These are phyloP conservation scores for Leptinotarsa defecta DNA, from an alignment of 1,140 invertebrate species.

Conservation along the genomic window DNA sequence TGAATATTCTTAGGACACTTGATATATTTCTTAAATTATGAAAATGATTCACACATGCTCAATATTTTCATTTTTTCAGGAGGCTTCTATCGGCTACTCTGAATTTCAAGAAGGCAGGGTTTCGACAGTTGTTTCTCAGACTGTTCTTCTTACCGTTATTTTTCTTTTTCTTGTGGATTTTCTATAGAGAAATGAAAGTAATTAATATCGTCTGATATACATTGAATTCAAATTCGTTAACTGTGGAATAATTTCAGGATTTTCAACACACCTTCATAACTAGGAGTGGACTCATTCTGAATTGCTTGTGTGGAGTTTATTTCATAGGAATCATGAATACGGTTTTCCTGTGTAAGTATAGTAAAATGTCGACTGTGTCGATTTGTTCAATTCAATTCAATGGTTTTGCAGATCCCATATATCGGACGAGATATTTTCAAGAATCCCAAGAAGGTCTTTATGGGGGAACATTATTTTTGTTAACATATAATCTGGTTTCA, in stretches of 20 bases:
- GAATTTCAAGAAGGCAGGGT: constrained; percentile 72
- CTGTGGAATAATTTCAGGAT: constrained; percentile 57
- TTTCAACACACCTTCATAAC: constrained; percentile 76
- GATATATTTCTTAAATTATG: no score
- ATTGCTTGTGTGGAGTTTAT: constrained; percentile 76
- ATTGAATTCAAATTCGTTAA: neutral
- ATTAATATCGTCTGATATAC: constrained; percentile 20
- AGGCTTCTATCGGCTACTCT: constrained; percentile 76
- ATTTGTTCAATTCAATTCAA: neutral
- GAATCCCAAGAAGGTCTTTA: constrained; percentile 87
- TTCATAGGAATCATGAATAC: constrained; percentile 81
- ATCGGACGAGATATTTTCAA: constrained; percentile 87
- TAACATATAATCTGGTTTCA: constrained; percentile 78
- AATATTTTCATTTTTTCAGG: constrained; percentile 58
- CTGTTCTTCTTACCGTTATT: constrained; percentile 77
- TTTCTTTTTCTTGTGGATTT: constrained; percentile 77
- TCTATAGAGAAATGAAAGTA: constrained; percentile 76
- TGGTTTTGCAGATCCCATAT: constrained; percentile 69
- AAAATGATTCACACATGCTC: constrained; percentile 38
- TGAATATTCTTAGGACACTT: no score
- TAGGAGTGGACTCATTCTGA: constrained; percentile 80
- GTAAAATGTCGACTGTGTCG: no score
- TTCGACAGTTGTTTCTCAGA: constrained; percentile 74
- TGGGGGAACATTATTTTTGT: constrained; percentile 79
- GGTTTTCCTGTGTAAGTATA: constrained; percentile 74